Conservation (phyloP, 2,888 invertebrate genomes). For the Incurvaria masculella region DNA sequence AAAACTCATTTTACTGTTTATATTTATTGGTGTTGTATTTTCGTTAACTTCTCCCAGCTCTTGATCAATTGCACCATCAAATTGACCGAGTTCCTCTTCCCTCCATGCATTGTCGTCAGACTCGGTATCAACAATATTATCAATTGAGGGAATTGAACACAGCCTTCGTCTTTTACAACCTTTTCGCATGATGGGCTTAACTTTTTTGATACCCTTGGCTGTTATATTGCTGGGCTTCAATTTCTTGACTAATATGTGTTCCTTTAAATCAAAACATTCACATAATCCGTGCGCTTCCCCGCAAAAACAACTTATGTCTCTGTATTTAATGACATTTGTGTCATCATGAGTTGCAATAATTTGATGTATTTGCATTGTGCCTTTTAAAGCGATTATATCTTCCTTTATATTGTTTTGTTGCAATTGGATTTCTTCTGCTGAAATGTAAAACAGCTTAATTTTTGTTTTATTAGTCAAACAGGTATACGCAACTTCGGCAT, state of each 20-base stretch:
- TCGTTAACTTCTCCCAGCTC: no score
- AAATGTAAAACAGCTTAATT: neutral
- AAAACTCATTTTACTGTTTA: no score
- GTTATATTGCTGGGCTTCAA: neutral
- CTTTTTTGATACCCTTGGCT: neutral
- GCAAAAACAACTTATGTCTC: slow-evolving; percentile 1
- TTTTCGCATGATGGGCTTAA: neutral
- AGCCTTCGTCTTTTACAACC: neutral
- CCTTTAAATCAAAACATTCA: neutral
- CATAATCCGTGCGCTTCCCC: neutral
- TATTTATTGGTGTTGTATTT: no score
- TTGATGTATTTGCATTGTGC: neutral
- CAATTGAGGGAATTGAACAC: neutral
- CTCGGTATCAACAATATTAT: no score
- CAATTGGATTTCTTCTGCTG: neutral
- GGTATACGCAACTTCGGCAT: neutral
- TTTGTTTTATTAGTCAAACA: neutral
- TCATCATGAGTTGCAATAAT: neutral
- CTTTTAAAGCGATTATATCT: neutral
- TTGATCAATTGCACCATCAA: no score
- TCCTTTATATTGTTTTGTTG: neutral
- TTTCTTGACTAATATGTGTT: neutral
- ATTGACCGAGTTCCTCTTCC: no score
- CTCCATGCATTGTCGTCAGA: no score
- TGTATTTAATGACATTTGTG: neutral